Base-by-base conservation (phyloP, 2,797 vertebrate genomes). In the Tragopan temminckii region DNA sequence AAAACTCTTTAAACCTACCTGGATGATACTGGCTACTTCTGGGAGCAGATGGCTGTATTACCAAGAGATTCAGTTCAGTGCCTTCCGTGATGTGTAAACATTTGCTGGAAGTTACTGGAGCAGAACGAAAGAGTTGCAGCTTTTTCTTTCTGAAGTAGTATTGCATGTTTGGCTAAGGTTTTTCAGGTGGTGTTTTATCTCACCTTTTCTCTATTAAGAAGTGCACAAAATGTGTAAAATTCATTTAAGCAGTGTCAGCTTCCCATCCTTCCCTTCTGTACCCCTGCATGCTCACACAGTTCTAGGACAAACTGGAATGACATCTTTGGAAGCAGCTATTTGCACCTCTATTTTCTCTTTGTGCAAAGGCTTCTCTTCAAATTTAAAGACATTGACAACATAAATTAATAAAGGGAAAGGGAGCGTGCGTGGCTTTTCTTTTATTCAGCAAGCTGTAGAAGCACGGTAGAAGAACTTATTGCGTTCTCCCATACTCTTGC, bases 81-180 rank as follows among this genome's bases (percentile, higher is more conserved):
- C 18, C 57, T 92, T 88, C n/a, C 86, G 53, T 67, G 57, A 36
- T 83, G 40, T 84, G 69, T 86, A 88, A 95, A 85, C 52, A 70
- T 95, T 92, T 94, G 52, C 86, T 79, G 29, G 55, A 92, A 80
- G 55, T 92, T 91, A 85, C 63, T 91, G 50, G 80, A 93, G 80
- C 81, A 93, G 72, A 95, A 87, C 78, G 95, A 70, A 83, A 83
- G 85, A 76, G 61, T 70, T 7, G 5, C 68, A 53, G 33, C 27
- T 95, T 93, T 83, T 89, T 58, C 78, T 88, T 85, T 83, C 76
- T 80, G 14, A 78, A 63, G 63, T 9, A 87, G 31, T 46, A 1
- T 0, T 67, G 46, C 52, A 7, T 83, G 57, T 89, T 70, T 38
- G 71, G 4, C 52, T 53, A 64, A 77, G 71, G 48, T 25, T 71